Percentiles rank a stretch among this genome's conserved stretches.
Conservation (phyloP, 2,113 vertebrate genomes). For the Thamnophis sirtalis region DNA sequence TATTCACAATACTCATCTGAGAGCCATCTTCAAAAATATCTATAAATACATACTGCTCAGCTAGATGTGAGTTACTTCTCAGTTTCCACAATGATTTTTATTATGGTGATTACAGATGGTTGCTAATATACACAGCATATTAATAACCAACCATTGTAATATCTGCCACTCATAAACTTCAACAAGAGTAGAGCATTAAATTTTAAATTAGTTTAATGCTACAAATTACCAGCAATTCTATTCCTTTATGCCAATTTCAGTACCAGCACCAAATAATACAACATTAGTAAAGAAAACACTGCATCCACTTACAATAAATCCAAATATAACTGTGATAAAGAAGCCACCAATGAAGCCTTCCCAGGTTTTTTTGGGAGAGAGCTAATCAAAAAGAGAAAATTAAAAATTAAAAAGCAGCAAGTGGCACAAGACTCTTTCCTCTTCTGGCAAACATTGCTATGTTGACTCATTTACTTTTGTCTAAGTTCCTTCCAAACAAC, state of each 20-base stretch:
- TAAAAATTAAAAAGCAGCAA: neutral
- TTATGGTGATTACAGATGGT: neutral
- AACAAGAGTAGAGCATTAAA: neutral
- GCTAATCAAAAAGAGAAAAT: conserved; percentile 63
- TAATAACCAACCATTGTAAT: neutral
- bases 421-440: neutral
- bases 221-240: conserved; percentile 14
- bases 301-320: conserved; percentile 86
- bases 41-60: neutral
- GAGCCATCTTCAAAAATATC: neutral
- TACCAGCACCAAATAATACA: neutral
- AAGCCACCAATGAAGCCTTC: conserved; percentile 98
- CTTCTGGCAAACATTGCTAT: too few species aligned
- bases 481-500: neutral
- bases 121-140: neutral
- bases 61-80: neutral
- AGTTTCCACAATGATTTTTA: neutral
- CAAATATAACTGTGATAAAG: conserved; percentile 92
- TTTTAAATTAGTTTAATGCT: neutral
- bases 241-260: conserved; percentile 16
- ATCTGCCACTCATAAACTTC: neutral
- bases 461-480: neutral
- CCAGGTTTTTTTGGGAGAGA: conserved; percentile 98
- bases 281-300: conserved; percentile 13
- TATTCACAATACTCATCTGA: neutral